Evolutionary conservation across 2,797 vertebrate species (phyloP).

Genomic region (Eurystomus glaucurus): DNA sequence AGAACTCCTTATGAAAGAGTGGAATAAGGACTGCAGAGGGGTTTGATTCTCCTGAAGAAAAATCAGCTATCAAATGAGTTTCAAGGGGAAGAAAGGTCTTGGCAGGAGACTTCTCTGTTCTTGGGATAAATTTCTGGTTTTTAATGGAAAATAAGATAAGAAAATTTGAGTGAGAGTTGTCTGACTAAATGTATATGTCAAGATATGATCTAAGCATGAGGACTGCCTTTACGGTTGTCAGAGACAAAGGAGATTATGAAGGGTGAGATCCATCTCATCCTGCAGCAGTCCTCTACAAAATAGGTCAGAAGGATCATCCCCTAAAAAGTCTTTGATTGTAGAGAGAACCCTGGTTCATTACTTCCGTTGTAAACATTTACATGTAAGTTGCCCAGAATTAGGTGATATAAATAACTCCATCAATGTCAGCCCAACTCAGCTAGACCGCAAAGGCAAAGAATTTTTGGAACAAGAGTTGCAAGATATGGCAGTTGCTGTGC

Average conservation of each 20-base stretch:
- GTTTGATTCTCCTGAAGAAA: not conserved
- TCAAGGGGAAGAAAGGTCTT: not conserved
- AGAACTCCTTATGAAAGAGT: not conserved
- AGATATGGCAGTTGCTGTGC: accelerated
- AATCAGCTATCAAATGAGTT: not conserved
- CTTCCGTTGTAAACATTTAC: not conserved
- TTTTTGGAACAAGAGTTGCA: not conserved
- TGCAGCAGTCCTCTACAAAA: not conserved
- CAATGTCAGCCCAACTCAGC: not conserved
- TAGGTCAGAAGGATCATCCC: not conserved
- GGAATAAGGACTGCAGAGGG: not conserved
- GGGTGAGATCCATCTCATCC: not conserved
- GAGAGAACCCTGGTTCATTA: not conserved
- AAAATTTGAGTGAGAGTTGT: not conserved
- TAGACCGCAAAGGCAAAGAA: not conserved
- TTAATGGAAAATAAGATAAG: not conserved
- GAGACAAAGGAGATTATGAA: not conserved
- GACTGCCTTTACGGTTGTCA: not conserved
- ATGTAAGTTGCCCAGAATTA: not conserved
- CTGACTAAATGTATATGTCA: not conserved
- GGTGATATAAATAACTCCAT: not conserved
- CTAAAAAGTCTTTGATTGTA: not conserved
- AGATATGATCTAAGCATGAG: not conserved
- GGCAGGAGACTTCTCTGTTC: not conserved
- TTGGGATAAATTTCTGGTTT: not conserved